Evolutionary conservation across 30 jellyfish, hydroid and myxozoan species (phyloP).

Genomic region (Hydractinia echinata): DNA sequence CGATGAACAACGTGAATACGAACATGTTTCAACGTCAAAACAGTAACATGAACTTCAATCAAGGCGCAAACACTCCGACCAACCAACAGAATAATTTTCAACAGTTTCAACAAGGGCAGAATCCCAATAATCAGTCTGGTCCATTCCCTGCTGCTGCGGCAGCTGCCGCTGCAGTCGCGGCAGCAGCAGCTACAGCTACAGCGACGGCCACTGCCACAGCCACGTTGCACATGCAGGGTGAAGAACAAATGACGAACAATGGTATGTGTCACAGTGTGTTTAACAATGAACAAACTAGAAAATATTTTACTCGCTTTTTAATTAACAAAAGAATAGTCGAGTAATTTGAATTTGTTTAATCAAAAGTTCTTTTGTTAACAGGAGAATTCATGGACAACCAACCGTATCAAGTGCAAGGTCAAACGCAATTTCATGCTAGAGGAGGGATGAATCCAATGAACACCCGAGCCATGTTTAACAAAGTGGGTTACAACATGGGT

Average conservation of each 20-base stretch:
- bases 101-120: conserved; percentile 40
- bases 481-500: conserved; percentile 59
- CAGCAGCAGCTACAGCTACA: conserved; percentile 98
- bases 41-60: conserved; percentile 18
- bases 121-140: conserved; percentile 59
- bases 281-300: not conserved
- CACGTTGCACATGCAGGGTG: conserved; percentile 75
- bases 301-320: not conserved
- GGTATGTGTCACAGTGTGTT: conserved; percentile 6
- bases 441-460: conserved; percentile 67
- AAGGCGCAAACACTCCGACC: conserved; percentile 12
- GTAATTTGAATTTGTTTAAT: not conserved
- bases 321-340: not conserved
- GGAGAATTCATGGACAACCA: conserved; percentile 71
- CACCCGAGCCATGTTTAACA: conserved; percentile 57
- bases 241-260: conserved; percentile 46
- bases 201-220: conserved; percentile 97
- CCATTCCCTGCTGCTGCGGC: conserved; percentile 71
- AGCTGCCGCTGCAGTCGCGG: conserved; percentile 99
- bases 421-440: conserved; percentile 93
- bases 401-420: conserved; percentile 93
- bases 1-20: conserved; percentile 10
- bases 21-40: conserved; percentile 17
- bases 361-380: not conserved
- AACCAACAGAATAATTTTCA: conserved; percentile 33